Evolutionary conservation across 2,888 invertebrate genomes (phyloP).

Genomic region (Uloborus plumipes): DNA sequence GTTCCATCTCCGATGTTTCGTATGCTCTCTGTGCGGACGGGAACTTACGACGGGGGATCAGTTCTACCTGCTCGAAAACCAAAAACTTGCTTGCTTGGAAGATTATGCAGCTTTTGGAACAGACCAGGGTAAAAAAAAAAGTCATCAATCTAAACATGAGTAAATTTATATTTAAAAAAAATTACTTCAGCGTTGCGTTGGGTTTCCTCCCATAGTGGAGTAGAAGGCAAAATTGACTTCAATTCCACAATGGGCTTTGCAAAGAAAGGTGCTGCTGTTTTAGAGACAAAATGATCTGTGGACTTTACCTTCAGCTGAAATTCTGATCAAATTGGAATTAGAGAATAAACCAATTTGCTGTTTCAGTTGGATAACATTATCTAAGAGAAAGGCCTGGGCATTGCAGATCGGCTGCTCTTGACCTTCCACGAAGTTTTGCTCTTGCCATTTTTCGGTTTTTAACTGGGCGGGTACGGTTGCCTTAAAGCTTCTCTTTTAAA

Average conservation of each 20-base stretch:
- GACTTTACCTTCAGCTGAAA: neutral
- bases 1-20: conserved; percentile 76
- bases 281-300: conserved; percentile 2
- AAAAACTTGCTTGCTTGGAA: conserved; percentile 96
- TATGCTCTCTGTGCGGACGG: conserved; percentile 80
- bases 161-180: no score
- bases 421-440: neutral
- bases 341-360: no score
- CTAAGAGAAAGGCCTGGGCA: neutral
- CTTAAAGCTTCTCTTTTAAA: neutral
- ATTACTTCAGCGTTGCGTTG: neutral
- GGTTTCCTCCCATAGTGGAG: neutral
- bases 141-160: no score
- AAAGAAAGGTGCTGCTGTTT: conserved; percentile 4
- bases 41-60: conserved; percentile 98
- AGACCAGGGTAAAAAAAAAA: conserved; percentile 23
- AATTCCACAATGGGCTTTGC: neutral
- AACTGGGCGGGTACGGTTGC: neutral
- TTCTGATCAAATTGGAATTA: conserved; percentile 6
- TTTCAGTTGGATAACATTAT: no score
- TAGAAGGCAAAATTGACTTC: no score
- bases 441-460: neutral
- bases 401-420: neutral
- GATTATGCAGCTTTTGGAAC: conserved; percentile 78
- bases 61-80: conserved; percentile 98